These are phyloP conservation scores for Rhinatrema bivittatum DNA, from an alignment of 2,797 vertebrate genomes.

Conservation along the genomic window DNA sequence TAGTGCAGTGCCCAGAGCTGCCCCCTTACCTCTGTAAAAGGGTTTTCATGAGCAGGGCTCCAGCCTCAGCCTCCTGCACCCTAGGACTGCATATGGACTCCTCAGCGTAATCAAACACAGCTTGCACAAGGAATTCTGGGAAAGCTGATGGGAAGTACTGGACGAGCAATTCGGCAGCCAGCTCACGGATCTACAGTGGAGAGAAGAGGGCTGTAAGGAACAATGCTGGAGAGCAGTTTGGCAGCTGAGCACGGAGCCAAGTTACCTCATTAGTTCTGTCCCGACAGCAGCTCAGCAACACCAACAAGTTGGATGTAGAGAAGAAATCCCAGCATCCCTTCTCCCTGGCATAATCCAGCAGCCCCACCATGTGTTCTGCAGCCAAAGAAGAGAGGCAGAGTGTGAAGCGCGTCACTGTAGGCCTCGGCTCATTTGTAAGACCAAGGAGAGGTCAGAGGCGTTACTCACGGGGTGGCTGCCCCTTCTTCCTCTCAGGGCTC, in stretches of 20 bases:
- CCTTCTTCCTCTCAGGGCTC: constrained; percentile 77
- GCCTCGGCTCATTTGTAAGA: fast-evolving
- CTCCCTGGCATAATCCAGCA: constrained; percentile 58
- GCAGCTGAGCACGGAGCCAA: not conserved
- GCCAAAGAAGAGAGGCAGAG: not conserved
- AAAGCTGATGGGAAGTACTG: constrained; percentile 61
- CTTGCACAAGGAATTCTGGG: constrained; percentile 37
- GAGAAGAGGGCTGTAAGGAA: not conserved
- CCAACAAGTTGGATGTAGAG: constrained; percentile 57
- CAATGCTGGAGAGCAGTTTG: too few species aligned
- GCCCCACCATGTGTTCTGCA: constrained; percentile 63
- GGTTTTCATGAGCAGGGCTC: constrained; percentile 68
- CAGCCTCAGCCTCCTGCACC: constrained; percentile 78
- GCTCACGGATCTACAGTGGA: constrained; percentile 69
- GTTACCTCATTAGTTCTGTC: constrained; percentile 83
- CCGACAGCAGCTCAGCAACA: constrained; percentile 73
- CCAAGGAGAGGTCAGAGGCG: fast-evolving
- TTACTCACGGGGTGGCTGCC: constrained; percentile 77
- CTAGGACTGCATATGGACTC: constrained; percentile 66
- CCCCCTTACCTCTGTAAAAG: constrained; percentile 76
- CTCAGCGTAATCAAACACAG: constrained; percentile 50
- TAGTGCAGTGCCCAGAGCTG: too few species aligned
- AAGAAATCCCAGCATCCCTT: constrained; percentile 75
- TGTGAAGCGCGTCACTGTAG: fast-evolving
- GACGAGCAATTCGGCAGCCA: constrained; percentile 66